phyloP scores from a whole-genome alignment of 2,888 invertebrate genomes.

The Marronus borbonicus region DNA sequence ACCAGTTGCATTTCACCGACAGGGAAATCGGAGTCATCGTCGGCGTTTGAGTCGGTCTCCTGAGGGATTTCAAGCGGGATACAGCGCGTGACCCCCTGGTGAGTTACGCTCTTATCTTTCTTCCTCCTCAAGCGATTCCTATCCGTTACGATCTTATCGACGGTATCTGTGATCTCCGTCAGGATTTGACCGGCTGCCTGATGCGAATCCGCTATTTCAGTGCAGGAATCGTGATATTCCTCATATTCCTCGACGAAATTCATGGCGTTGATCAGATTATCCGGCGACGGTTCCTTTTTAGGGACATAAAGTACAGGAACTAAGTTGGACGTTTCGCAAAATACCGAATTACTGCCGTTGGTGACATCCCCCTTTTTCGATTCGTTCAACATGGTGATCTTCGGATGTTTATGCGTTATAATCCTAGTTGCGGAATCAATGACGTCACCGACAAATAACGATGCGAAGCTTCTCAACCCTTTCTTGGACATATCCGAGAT shows the following conservation, averaged over 20 bases:
- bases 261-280: constrained; percentile 63
- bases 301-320: constrained; percentile 62
- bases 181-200: constrained; percentile 60
- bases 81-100: constrained; percentile 67
- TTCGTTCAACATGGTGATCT: constrained; percentile 52
- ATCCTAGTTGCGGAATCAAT: constrained; percentile 60
- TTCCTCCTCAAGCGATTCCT: constrained; percentile 59
- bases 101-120: constrained; percentile 67
- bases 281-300: constrained; percentile 64
- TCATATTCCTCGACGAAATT: constrained; percentile 70
- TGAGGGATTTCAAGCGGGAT: constrained; percentile 66
- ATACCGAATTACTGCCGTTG: constrained; percentile 33
- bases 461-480: constrained; percentile 56
- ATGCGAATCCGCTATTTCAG: constrained; percentile 66
- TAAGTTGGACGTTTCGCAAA: constrained; percentile 64
- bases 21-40: constrained; percentile 66
- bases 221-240: constrained; percentile 68
- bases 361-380: constrained; percentile 39
- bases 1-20: constrained; percentile 67
- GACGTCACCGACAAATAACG: constrained; percentile 61
- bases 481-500: constrained; percentile 53
- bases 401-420: constrained; percentile 56
- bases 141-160: constrained; percentile 56
- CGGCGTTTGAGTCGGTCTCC: constrained; percentile 69
- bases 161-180: constrained; percentile 56